These are phyloP conservation scores for Torymus tubicola DNA, from an alignment of 2,888 invertebrate genomes.

Conservation along the genomic window DNA sequence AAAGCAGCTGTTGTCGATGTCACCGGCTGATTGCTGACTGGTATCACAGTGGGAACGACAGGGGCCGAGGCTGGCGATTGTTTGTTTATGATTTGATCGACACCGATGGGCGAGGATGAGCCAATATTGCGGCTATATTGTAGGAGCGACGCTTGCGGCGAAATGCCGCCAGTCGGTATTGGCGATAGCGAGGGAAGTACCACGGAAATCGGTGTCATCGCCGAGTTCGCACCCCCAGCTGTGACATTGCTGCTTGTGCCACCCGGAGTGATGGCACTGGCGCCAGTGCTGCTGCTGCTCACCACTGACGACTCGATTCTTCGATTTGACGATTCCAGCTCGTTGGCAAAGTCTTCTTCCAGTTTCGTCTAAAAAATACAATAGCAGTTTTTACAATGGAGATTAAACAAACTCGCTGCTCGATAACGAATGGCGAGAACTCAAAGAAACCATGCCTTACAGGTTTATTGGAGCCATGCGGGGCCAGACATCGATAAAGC, in stretches of 20 bases:
- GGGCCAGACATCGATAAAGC: conserved; percentile 77
- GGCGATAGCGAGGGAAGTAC: conserved; percentile 72
- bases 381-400: conserved; percentile 59
- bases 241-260: conserved; percentile 5
- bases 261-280: not conserved
- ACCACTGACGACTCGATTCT: conserved; percentile 68
- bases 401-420: conserved; percentile 59
- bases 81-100: conserved; percentile 49
- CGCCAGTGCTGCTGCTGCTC: conserved; percentile 15
- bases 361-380: conserved; percentile 73
- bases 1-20: conserved; percentile 62
- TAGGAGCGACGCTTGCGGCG: conserved; percentile 47
- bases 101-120: conserved; percentile 37
- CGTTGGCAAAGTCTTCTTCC: conserved; percentile 71
- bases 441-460: conserved; percentile 76
- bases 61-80: conserved; percentile 62
- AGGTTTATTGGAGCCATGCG: conserved; percentile 76
- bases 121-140: conserved; percentile 41
- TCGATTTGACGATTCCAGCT: conserved; percentile 53
- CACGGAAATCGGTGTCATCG: conserved; percentile 70
- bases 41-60: conserved; percentile 64
- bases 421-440: conserved; percentile 64
- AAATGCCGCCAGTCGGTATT: conserved; percentile 58
- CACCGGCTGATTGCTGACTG: conserved; percentile 61
- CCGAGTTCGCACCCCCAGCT: conserved; percentile 54